Percentiles rank a stretch among this genome's conserved stretches.
Evolutionary conservation across 2,888 invertebrate species (phyloP).

Genomic region (Eugnorisma glareosa): DNA sequence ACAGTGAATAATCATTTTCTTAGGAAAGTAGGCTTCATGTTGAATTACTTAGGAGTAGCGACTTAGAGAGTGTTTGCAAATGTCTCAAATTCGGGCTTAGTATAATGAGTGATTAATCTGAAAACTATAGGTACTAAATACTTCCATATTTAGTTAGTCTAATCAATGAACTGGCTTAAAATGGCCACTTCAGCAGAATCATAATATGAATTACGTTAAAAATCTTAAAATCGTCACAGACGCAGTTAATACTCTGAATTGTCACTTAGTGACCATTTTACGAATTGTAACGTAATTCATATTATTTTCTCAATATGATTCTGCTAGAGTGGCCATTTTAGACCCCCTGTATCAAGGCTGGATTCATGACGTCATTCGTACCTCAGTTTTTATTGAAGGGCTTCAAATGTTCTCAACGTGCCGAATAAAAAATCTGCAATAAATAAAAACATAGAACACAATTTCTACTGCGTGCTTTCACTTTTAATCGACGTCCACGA

Average conservation of each 20-base stretch:
- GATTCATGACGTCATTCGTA: neutral
- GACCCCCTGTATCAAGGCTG: neutral
- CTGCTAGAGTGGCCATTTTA: too few relatives aligned
- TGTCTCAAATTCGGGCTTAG: neutral
- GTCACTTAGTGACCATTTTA: too few relatives aligned
- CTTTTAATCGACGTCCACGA: slow-evolving; percentile 8
- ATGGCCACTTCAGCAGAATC: too few relatives aligned
- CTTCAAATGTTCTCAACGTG: neutral
- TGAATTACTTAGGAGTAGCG: neutral
- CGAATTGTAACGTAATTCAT: too few relatives aligned
- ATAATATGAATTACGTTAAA: too few relatives aligned
- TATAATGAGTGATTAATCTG: slow-evolving; percentile 19
- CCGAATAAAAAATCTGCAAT: neutral
- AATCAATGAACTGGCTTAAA: neutral
- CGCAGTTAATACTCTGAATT: too few relatives aligned
- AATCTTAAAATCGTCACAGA: too few relatives aligned
- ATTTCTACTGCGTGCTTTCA: slow-evolving; percentile 23
- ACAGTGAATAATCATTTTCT: slow-evolving; percentile 19
- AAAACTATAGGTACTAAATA: neutral
- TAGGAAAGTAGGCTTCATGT: neutral
- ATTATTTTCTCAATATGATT: too few relatives aligned
- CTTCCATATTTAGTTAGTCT: slow-evolving; percentile 1
- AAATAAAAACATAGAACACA: slow-evolving; percentile 6
- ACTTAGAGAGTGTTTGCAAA: slow-evolving; percentile 25
- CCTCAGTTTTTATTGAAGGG: too few relatives aligned